Conservation (phyloP, 1,140 invertebrate species). For the Pteromalus puparum region DNA sequence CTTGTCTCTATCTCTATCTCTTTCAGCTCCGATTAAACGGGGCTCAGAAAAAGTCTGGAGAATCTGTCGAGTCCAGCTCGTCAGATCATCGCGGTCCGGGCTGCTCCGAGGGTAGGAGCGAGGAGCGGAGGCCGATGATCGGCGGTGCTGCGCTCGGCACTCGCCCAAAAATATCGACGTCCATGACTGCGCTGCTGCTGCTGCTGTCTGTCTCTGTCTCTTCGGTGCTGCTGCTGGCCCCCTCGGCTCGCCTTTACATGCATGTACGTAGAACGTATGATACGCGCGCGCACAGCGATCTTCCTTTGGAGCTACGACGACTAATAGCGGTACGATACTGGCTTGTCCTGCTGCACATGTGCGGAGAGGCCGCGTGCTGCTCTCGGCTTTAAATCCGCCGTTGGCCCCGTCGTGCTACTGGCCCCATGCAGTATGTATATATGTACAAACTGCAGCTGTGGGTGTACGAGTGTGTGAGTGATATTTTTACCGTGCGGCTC, state of each 20-base stretch:
- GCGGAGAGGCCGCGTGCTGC: background rate
- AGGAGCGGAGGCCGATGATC: conserved; percentile 48
- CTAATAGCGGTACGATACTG: background rate
- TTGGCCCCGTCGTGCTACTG: background rate
- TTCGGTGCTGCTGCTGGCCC: conserved; percentile 23
- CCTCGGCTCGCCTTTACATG: conserved; percentile 23
- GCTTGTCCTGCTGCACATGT: conserved; percentile 26
- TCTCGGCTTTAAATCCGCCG: conserved; percentile 30
- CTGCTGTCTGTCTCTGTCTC: conserved; percentile 34
- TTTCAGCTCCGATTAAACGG: no score
- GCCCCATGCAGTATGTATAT: background rate
- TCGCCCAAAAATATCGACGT: conserved; percentile 73
- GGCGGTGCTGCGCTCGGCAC: conserved; percentile 53
- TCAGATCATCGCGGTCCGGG: conserved; percentile 22
- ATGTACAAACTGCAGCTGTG: background rate
- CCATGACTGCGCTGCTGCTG: conserved; percentile 65
- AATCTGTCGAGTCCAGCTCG: background rate
- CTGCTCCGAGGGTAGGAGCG: conserved; percentile 55
- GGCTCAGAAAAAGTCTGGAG: background rate
- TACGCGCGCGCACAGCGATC: conserved; percentile 2
- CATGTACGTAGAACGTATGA: conserved; percentile 28
- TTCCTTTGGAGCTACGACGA: background rate
- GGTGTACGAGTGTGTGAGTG: background rate
- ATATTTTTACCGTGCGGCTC: background rate
- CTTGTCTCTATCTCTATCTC: conserved; percentile 4